A percentile compares a stretch with the other conserved stretches of the same genome.
These are phyloP conservation scores for Heterotilapia buettikoferi DNA, from an alignment of 2,113 vertebrate genomes.

Conservation along the genomic window DNA sequence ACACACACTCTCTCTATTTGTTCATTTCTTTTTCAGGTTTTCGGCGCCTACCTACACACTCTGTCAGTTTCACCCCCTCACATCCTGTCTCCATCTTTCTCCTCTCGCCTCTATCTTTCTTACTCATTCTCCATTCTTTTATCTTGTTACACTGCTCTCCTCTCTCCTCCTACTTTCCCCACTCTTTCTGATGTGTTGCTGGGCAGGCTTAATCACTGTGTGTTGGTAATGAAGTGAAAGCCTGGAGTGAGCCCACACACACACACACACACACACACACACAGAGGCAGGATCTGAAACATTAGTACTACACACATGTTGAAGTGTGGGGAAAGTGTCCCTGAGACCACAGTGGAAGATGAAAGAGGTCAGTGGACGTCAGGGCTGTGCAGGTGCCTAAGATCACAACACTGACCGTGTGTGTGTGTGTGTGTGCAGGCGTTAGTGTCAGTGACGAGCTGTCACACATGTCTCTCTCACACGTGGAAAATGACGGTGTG, in stretches of 20 bases:
- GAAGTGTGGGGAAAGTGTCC: neutral
- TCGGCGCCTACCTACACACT: slow-evolving; percentile 24
- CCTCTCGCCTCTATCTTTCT: slow-evolving; percentile 32
- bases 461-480: neutral
- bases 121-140: slow-evolving; percentile 47
- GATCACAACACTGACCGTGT: slow-evolving; percentile 15
- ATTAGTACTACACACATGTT: neutral
- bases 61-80: slow-evolving; percentile 41
- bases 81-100: slow-evolving; percentile 34
- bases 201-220: slow-evolving; percentile 27
- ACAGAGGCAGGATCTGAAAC: neutral
- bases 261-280: neutral
- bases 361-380: slow-evolving; percentile 4
- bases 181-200: slow-evolving; percentile 47
- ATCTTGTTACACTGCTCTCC: slow-evolving; percentile 39
- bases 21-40: slow-evolving; percentile 14
- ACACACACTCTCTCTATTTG: neutral
- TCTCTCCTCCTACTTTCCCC: slow-evolving; percentile 28
- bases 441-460: neutral
- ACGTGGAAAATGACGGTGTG: neutral
- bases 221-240: slow-evolving; percentile 40
- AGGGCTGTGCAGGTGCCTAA: neutral
- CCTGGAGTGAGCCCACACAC: neutral
- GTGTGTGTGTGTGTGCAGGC: neutral
- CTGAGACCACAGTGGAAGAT: slow-evolving; percentile 26